Percentiles rank a stretch among this genome's conserved stretches.
Evolutionary conservation across 2,888 invertebrate species (phyloP).

Genomic region (Molorchus minor): DNA sequence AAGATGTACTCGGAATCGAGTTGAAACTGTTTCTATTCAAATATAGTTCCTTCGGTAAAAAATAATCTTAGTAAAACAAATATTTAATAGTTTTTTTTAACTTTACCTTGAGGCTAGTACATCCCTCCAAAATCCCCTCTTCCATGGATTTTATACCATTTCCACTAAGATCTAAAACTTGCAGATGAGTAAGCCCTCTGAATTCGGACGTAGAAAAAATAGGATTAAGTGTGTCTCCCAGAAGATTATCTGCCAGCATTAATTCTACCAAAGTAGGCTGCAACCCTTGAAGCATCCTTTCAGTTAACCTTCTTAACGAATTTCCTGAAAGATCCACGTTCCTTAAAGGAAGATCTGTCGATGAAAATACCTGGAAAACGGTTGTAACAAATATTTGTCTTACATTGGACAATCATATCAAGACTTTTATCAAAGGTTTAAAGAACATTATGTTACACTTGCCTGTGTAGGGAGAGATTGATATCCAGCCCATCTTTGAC

Average conservation of each 20-base stretch:
- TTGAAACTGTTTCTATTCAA: conserved; percentile 84
- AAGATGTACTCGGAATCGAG: conserved; percentile 77
- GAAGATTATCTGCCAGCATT: conserved; percentile 79
- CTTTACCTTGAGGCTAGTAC: conserved; percentile 75
- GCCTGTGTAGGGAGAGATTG: conserved; percentile 83
- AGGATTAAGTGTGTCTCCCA: conserved; percentile 90
- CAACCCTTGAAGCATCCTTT: conserved; percentile 75
- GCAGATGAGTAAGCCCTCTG: conserved; percentile 76
- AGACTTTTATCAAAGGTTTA: too few relatives aligned
- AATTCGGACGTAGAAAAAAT: conserved; percentile 89
- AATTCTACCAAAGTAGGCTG: conserved; percentile 75
- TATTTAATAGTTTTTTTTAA: too few relatives aligned
- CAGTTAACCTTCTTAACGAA: conserved; percentile 79
- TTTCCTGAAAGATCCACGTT: conserved; percentile 86
- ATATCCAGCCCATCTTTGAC: conserved; percentile 81
- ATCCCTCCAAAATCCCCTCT: conserved; percentile 86
- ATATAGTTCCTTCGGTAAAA: conserved; percentile 75
- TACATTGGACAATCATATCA: background rate
- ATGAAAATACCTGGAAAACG: conserved; percentile 72
- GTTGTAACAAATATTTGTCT: too few relatives aligned
- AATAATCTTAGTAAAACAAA: too few relatives aligned
- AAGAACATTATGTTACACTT: too few relatives aligned
- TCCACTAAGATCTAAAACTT: conserved; percentile 79
- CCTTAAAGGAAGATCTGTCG: conserved; percentile 76
- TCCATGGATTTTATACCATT: conserved; percentile 85